Evolutionary conservation across 2,797 vertebrate species (phyloP).

Genomic region (Kryptopterus vitreolus): DNA sequence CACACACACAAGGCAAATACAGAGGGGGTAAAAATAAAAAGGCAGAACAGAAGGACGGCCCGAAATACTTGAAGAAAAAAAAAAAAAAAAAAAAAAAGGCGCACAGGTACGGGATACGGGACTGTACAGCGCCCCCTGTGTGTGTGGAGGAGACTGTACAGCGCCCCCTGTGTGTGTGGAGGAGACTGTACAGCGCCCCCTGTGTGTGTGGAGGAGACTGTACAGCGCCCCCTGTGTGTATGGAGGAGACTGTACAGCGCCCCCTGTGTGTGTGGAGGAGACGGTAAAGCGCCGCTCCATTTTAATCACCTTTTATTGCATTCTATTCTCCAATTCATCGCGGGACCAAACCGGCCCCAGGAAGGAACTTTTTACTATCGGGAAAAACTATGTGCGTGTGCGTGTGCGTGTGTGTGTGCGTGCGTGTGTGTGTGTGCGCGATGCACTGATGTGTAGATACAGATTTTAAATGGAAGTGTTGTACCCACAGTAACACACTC

Average conservation of each 20-base stretch:
- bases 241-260: conserved; percentile 50
- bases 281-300: conserved; percentile 46
- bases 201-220: conserved; percentile 47
- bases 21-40: too few relatives aligned
- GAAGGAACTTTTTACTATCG: background rate
- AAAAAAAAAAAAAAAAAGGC: too few relatives aligned
- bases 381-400: too few relatives aligned
- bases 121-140: conserved; percentile 52
- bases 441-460: conserved; percentile 1
- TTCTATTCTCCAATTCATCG: conserved; percentile 9
- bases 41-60: conserved; percentile 23
- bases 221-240: conserved; percentile 52
- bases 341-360: conserved; percentile 8
- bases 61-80: conserved; percentile 75
- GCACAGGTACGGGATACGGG: conserved; percentile 11
- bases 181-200: conserved; percentile 51
- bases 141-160: conserved; percentile 48
- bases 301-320: conserved; percentile 18
- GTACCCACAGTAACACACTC: conserved; percentile 11
- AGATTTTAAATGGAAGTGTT: conserved; percentile 12
- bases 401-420: too few relatives aligned
- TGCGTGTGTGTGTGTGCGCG: too few relatives aligned
- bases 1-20: background rate
- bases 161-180: conserved; percentile 31
- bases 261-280: conserved; percentile 40